phyloP scores from a whole-genome alignment of 1,140 invertebrate genomes.

The Coptotermes formosanus region DNA sequence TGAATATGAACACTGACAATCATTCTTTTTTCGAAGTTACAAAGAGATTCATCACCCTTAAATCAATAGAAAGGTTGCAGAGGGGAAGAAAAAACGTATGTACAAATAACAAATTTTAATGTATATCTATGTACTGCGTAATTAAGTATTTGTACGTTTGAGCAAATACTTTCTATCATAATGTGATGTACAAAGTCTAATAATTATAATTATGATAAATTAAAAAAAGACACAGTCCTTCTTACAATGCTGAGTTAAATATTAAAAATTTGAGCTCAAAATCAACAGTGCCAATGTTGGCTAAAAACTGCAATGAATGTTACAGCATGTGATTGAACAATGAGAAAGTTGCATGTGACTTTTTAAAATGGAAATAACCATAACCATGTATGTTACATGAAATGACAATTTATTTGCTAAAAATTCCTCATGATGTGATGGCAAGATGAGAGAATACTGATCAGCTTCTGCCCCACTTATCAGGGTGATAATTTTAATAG shows the following conservation, averaged over 20 bases:
- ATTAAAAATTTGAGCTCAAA: background rate
- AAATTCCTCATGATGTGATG: conserved; percentile 18
- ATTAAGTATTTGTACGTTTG: conserved; percentile 33
- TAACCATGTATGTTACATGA: background rate
- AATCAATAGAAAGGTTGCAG: background rate
- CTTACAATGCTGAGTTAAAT: background rate
- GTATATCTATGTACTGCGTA: background rate
- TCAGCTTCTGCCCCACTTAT: background rate
- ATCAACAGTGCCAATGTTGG: background rate
- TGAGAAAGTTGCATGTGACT: background rate
- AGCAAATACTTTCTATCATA: conserved; percentile 30
- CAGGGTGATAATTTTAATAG: conserved; percentile 10
- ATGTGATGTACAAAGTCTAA: conserved; percentile 9
- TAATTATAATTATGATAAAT: background rate
- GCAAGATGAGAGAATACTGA: conserved; percentile 35
- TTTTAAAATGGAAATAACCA: conserved; percentile 16
- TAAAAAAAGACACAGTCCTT: conserved; percentile 17
- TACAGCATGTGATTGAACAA: background rate
- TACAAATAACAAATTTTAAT: conserved; percentile 11
- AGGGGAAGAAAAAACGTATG: background rate
- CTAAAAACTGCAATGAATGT: background rate
- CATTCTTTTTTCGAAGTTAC: background rate
- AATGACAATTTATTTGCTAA: conserved; percentile 13
- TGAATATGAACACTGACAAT: background rate
- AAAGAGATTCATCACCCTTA: background rate